Evolutionary conservation across 2,888 invertebrate species (phyloP), one percentile per base, ranked within the genome.

Genomic region (Hirtodrosophila alboralis): DNA sequence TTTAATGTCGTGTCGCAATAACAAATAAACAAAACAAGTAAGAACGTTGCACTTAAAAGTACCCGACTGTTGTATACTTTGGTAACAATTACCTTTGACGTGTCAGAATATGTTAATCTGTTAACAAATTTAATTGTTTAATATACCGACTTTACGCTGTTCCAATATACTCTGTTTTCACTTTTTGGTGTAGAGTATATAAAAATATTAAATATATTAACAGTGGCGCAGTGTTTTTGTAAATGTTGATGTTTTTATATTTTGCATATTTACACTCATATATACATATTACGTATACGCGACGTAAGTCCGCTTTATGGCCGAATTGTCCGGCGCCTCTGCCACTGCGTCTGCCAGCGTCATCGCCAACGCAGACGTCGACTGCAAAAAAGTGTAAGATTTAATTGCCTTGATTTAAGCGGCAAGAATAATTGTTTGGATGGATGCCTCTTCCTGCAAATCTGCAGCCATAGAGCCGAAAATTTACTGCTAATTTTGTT

Each of bases 271-370:
- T 40, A 38, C 56, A 37, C 44, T 56, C 59, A 56, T 67, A 51
- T 40, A 38, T 52, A 37, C 23, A 45, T 54, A 70, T 70, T 67
- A 73, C 65, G 70, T 51, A 76, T 76, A 65, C 73, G 65, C 66
- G 28, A 48, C 57, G 75, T 60, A 64, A 53, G 58, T 41, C 27
- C 8, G 12, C 30, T 60, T 53, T 54, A 61, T 52, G 57, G 12
- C 2, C 27, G 9, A 14, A n/a, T n/a, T n/a, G n/a, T n/a, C n/a
- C n/a, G n/a, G n/a, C n/a, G n/a, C n/a, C n/a, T n/a, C n/a, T n/a
- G n/a, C n/a, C n/a, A n/a, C n/a, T n/a, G n/a, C n/a, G n/a, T n/a
- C n/a, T n/a, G n/a, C n/a, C n/a, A n/a, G n/a, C n/a, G n/a, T n/a
- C n/a, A n/a, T n/a, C 31, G 21, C 1, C 40, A 4, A 16, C 38